phyloP scores from a whole-genome alignment of 2,888 invertebrate species.

The Escarpia spicata region DNA sequence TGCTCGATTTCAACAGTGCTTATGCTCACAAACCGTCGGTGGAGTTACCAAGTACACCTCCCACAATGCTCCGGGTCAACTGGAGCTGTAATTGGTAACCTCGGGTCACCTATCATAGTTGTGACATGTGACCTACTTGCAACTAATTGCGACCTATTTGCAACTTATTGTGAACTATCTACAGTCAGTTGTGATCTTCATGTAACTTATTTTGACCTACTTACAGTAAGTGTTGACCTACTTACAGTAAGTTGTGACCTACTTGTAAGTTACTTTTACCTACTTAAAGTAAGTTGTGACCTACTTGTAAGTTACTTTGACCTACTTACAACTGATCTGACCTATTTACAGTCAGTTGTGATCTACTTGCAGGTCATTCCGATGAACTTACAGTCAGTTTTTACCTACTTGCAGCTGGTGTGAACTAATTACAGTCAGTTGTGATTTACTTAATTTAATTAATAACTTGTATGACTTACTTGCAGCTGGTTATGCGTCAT shows the following conservation, averaged over 20 bases:
- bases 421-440: no score
- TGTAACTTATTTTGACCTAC: neutral
- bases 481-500: no score
- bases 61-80: conserved; percentile 18
- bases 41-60: neutral
- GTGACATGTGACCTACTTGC: neutral
- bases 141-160: neutral
- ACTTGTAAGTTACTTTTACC: neutral
- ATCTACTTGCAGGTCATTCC: no score
- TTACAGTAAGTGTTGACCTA: neutral
- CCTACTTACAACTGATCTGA: no score
- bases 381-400: no score
- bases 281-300: neutral
- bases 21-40: neutral
- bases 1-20: conserved; percentile 16
- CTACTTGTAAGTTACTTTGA: neutral
- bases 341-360: no score
- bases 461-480: no score
- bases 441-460: no score
- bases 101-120: neutral
- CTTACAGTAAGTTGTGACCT: neutral
- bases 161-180: neutral
- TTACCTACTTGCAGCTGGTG: no score
- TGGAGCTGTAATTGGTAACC: conserved; percentile 25
- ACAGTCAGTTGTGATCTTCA: neutral